phyloP scores from a whole-genome alignment of 2,797 vertebrate species.

The Podarcis siculus region DNA sequence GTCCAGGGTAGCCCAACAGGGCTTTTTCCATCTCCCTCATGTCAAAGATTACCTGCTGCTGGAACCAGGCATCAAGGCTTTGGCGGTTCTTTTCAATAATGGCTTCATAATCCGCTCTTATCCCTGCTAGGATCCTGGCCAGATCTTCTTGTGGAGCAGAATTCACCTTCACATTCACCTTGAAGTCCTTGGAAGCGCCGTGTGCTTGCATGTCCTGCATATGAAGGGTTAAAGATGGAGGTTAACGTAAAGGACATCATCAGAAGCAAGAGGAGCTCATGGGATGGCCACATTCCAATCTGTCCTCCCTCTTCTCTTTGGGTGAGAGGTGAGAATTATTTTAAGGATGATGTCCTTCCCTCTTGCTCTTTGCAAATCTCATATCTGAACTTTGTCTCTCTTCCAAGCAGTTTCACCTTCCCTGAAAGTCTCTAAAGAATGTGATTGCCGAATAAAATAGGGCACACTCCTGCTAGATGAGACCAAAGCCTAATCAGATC shows the following conservation, averaged over 20 bases:
- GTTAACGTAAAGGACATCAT: background rate
- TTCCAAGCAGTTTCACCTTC: background rate
- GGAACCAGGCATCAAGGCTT: conserved; percentile 78
- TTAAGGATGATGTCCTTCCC: background rate
- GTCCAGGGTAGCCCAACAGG: background rate
- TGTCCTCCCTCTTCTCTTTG: background rate
- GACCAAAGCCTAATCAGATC: background rate
- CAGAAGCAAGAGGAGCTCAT: background rate
- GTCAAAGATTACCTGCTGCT: conserved; percentile 73
- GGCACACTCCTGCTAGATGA: background rate
- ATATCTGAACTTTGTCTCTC: background rate
- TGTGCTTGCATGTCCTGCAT: conserved; percentile 75
- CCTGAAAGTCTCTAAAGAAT: background rate
- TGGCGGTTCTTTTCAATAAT: conserved; percentile 80
- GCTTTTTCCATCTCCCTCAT: background rate
- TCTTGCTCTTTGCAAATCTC: background rate
- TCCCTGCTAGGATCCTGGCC: conserved; percentile 76
- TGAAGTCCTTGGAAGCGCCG: conserved; percentile 71
- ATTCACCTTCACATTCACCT: conserved; percentile 77
- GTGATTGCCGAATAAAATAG: background rate
- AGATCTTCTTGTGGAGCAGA: conserved; percentile 75
- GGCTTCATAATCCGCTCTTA: conserved; percentile 80
- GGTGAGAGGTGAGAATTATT: background rate
- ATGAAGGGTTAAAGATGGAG: background rate
- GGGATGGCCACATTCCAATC: background rate